Evolutionary conservation across 2,113 vertebrate genomes (phyloP).

Genomic region (Terrapene triunguis): DNA sequence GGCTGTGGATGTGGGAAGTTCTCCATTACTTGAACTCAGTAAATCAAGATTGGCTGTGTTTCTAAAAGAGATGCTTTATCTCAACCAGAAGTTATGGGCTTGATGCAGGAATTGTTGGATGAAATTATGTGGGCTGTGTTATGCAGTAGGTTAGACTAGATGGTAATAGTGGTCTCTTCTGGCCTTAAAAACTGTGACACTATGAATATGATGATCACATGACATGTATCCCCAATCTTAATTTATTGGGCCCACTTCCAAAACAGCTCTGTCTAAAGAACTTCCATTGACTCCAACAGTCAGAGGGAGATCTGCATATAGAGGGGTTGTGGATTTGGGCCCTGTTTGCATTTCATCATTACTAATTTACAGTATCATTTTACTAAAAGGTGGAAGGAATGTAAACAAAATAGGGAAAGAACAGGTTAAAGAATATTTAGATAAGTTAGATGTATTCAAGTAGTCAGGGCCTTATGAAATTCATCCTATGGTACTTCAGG

Average conservation of each 20-base stretch:
- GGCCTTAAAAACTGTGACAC: background rate
- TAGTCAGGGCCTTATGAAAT: too few species aligned
- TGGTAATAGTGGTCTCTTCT: background rate
- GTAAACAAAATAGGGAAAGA: too few species aligned
- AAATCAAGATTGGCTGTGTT: conserved; percentile 8
- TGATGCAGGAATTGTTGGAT: background rate
- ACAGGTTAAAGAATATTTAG: too few species aligned
- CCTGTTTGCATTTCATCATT: too few species aligned
- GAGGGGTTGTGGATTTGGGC: too few species aligned
- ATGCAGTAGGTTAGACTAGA: background rate
- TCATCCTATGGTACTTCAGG: too few species aligned
- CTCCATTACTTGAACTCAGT: background rate
- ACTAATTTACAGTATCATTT: too few species aligned
- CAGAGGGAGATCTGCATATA: too few species aligned
- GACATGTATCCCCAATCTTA: background rate
- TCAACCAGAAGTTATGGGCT: background rate
- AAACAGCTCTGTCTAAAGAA: background rate
- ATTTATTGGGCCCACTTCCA: background rate
- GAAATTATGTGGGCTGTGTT: background rate
- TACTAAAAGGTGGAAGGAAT: too few species aligned
- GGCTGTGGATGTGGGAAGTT: background rate
- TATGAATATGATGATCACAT: background rate
- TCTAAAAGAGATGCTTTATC: background rate
- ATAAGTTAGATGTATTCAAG: too few species aligned
- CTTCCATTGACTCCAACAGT: too few species aligned